phyloP scores from a whole-genome alignment of 2,888 invertebrate species.

The Apotomis capreana region DNA sequence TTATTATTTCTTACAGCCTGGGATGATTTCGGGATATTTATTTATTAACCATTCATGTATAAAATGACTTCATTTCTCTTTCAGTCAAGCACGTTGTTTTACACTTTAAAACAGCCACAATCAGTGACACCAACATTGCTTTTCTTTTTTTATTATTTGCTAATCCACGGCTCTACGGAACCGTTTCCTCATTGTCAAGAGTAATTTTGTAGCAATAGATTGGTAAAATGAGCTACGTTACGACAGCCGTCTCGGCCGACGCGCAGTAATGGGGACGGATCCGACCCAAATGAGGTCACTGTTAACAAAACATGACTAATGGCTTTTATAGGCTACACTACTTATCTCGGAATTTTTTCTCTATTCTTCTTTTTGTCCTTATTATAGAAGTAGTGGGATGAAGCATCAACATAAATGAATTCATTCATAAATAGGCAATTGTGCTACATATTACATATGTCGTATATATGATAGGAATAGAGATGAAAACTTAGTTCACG shows the following conservation, averaged over 20 bases:
- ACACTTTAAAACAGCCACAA: not conserved
- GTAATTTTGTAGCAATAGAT: not conserved
- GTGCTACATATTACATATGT: too few relatives aligned
- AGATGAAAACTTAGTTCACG: too few relatives aligned
- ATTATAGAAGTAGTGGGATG: too few relatives aligned
- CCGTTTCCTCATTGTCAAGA: not conserved
- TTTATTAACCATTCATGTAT: too few relatives aligned
- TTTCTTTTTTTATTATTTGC: not conserved
- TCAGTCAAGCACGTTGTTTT: not conserved
- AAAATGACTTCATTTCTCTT: not conserved
- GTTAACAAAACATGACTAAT: constrained; percentile 19
- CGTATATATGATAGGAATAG: too few relatives aligned
- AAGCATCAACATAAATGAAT: too few relatives aligned
- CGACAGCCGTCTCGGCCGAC: constrained; percentile 9
- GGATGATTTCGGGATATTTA: too few relatives aligned
- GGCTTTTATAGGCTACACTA: not conserved
- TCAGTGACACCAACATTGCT: not conserved
- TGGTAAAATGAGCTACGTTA: not conserved
- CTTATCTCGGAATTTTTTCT: not conserved
- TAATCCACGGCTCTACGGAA: not conserved
- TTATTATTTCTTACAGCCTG: too few relatives aligned
- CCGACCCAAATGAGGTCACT: constrained; percentile 15
- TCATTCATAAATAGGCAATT: too few relatives aligned
- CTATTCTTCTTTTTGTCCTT: not conserved
- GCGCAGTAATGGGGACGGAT: constrained; percentile 5